Percentiles rank a stretch among this genome's conserved stretches.
Conservation (phyloP, 2,113 vertebrate genomes). For the Platycercus adscitus region DNA sequence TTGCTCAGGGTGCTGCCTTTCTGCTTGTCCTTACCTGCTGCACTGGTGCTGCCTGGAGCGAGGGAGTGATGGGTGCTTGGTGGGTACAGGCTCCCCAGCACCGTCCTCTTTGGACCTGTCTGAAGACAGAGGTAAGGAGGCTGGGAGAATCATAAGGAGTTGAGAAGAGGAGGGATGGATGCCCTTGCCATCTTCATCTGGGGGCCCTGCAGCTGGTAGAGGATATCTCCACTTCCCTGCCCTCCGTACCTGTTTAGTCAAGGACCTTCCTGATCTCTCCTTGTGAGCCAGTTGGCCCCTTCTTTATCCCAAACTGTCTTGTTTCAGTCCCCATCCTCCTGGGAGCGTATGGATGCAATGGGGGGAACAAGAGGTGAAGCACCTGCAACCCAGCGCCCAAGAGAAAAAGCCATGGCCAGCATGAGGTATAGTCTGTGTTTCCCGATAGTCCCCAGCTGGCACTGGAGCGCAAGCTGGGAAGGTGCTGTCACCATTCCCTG, state of each 20-base stretch:
- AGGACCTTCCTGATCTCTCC: neutral
- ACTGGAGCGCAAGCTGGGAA: neutral
- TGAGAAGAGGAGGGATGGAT: neutral
- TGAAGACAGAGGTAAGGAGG: neutral
- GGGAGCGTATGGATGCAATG: neutral
- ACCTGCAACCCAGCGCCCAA: neutral
- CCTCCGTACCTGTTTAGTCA: neutral
- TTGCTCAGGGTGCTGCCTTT: neutral
- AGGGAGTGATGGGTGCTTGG: neutral
- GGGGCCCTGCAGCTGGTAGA: neutral
- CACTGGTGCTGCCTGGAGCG: neutral
- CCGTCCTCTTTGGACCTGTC: rapidly evolving
- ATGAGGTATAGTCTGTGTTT: neutral
- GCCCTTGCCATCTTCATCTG: neutral
- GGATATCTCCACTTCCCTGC: neutral
- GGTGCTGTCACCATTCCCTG: neutral
- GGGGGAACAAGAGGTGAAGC: neutral
- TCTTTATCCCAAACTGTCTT: neutral
- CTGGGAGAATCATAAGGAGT: rapidly evolving
- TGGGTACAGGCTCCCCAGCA: neutral
- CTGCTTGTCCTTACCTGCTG: neutral
- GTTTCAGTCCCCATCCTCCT: neutral
- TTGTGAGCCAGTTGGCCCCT: too few species aligned
- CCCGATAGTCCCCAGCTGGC: neutral
- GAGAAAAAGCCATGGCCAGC: neutral